Evolutionary conservation across 35 echinoderm and acorn worm species (phyloP), one percentile per base, ranked within the genome.

Genomic region (Amphiura filiformis): DNA sequence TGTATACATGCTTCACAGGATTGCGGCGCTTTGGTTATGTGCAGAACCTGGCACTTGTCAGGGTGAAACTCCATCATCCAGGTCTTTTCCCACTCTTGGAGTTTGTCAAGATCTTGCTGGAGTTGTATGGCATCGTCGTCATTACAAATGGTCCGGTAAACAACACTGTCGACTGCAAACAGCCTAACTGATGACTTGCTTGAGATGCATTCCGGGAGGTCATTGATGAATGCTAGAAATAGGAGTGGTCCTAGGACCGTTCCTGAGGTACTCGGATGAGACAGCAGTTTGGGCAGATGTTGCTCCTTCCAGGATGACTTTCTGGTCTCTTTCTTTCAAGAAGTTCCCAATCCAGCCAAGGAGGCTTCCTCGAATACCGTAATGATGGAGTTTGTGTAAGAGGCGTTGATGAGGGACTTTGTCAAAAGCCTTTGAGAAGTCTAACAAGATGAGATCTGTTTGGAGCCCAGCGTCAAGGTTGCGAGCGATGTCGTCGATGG

Each of bases 391-490:
- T 81, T 79, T 57, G 56, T 34, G 78, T 18, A 86, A 44, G 35
- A 88, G 86, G 32, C 76, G 86, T 15, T 79, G 36, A 33, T 80
- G 86, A 1, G 86, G 86, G 13, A 88, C 86, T 34, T 76, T 75
- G 34, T 88, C 75, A 78, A 88, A 80, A 4, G 76, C 86, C 31
- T 80, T 78, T 1, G 86, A 88, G 31, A 88, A 88, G 36, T 88
- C 86, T 18, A 88, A 41, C 12, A 80, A 76, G 26, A 88, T 80
- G 15, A 70, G 15, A 70, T 70, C 9, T 15, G 61, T 70, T 23
- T 70, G 61, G 15, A 70, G 28, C 3, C 61, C 61, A n/a, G 15
- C 17, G 26, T 70, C 61, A 26, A 70, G 28, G 9, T 70, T 70
- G 4, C 26, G 61, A 3, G 61, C 61, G 15, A 70, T 70, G 26